Conservation (phyloP, 2,888 invertebrate species). For the Trissolcus brochymenae region DNA sequence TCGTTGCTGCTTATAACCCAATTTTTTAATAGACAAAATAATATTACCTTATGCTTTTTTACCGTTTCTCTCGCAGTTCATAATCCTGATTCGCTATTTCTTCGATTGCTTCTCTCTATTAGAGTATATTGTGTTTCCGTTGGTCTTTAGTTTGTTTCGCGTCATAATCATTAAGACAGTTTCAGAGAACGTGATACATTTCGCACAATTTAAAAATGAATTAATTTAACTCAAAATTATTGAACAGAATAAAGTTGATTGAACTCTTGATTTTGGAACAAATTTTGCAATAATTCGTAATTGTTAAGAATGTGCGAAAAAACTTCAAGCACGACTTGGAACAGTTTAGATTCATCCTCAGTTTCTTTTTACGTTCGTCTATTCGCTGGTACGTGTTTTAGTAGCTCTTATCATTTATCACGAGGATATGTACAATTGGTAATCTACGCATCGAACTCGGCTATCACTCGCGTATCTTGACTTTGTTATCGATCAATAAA, state of each 20-base stretch:
- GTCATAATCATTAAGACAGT: constrained; percentile 20
- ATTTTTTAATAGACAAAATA: constrained; percentile 65
- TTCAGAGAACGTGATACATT: too few species aligned
- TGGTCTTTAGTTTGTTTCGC: constrained; percentile 43
- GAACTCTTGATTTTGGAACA: too few species aligned
- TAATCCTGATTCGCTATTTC: constrained; percentile 53
- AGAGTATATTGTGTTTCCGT: constrained; percentile 51
- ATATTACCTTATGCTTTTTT: constrained; percentile 62
- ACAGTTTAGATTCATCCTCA: constrained; percentile 34
- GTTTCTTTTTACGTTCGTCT: constrained; percentile 31
- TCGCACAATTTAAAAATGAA: too few species aligned
- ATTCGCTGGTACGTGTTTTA: constrained; percentile 34
- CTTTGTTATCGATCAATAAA: constrained; percentile 8
- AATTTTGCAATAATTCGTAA: too few species aligned
- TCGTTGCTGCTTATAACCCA: constrained; percentile 72
- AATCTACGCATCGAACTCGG: constrained; percentile 48
- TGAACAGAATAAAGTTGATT: too few species aligned
- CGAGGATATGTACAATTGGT: constrained; percentile 23
- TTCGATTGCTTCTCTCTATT: constrained; percentile 52
- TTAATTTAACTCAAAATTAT: too few species aligned
- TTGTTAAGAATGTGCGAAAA: too few species aligned
- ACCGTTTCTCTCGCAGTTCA: constrained; percentile 58
- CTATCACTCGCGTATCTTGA: constrained; percentile 30
- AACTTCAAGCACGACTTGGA: too few species aligned
- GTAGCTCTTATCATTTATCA: constrained; percentile 31